A percentile compares a stretch with the other conserved stretches of the same genome.
Evolutionary conservation across 1,140 invertebrate species (phyloP).

Genomic region (Sitophilus oryzae): DNA sequence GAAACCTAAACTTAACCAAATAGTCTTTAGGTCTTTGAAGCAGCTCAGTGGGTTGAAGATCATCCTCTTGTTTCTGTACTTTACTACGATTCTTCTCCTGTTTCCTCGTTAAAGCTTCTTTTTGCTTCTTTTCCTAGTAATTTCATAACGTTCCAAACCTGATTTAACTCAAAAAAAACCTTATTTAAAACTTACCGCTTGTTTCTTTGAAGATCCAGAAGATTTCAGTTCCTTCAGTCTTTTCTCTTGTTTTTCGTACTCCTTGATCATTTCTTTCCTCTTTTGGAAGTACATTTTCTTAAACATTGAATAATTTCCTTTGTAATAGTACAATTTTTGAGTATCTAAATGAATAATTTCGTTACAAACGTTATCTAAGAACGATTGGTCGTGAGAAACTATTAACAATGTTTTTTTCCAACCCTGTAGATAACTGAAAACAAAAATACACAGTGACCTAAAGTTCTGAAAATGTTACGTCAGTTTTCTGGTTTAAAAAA

Average conservation of each 20-base stretch:
- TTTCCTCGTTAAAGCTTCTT: constrained; percentile 87
- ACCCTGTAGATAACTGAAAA: constrained; percentile 78
- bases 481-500: constrained; percentile 9
- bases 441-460: too few relatives aligned
- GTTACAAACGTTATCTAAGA: constrained; percentile 98
- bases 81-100: constrained; percentile 85
- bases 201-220: constrained; percentile 90
- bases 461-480: background rate
- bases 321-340: constrained; percentile 93
- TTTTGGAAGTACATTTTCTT: constrained; percentile 99
- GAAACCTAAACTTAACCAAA: constrained; percentile 95
- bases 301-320: constrained; percentile 98
- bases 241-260: constrained; percentile 98
- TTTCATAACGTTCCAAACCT: too few relatives aligned
- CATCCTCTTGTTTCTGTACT: constrained; percentile 72
- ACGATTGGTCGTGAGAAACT: constrained; percentile 98
- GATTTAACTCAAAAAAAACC: too few relatives aligned
- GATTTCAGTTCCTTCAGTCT: constrained; percentile 89
- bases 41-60: constrained; percentile 74
- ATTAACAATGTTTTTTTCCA: constrained; percentile 98
- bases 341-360: constrained; percentile 97
- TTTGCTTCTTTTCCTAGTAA: constrained; percentile 84
- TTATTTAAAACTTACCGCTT: constrained; percentile 60
- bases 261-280: constrained; percentile 90
- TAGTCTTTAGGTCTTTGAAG: constrained; percentile 88